Conservation (phyloP, 2,797 vertebrate genomes). For the Artibeus lituratus region DNA sequence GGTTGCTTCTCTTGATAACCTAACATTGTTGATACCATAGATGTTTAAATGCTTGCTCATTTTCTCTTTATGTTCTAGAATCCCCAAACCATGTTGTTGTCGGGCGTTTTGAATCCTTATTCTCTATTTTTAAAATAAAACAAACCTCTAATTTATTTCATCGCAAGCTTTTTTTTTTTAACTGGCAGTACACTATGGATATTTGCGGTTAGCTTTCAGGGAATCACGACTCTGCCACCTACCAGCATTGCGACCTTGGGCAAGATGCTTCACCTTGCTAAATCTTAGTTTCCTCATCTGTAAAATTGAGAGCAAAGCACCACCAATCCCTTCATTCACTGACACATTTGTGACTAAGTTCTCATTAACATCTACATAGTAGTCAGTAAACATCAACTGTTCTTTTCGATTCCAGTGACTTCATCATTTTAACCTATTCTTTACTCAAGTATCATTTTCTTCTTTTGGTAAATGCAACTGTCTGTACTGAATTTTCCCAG, state of each 20-base stretch:
- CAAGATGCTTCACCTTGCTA: neutral
- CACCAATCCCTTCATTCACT: neutral
- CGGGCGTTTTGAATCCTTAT: neutral
- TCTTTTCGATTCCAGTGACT: neutral
- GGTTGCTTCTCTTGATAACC: neutral
- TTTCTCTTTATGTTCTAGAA: neutral
- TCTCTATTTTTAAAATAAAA: neutral
- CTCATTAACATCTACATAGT: neutral
- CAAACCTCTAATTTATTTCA: neutral
- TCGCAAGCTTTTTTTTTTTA: neutral
- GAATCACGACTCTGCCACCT: neutral
- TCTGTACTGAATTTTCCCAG: neutral
- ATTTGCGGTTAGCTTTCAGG: neutral
- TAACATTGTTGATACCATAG: neutral
- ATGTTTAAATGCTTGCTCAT: neutral
- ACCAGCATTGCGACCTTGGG: neutral
- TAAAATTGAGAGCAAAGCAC: neutral
- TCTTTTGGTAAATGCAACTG: neutral
- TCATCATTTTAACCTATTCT: neutral
- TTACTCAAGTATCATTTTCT: neutral
- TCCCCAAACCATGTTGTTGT: neutral
- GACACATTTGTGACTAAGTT: neutral
- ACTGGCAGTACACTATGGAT: neutral
- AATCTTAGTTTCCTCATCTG: neutral
- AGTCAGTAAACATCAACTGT: neutral